These are phyloP conservation scores for Lytechinus variegatus DNA, from an alignment of 35 echinoderm and acorn worm genomes.

Conservation along the genomic window DNA sequence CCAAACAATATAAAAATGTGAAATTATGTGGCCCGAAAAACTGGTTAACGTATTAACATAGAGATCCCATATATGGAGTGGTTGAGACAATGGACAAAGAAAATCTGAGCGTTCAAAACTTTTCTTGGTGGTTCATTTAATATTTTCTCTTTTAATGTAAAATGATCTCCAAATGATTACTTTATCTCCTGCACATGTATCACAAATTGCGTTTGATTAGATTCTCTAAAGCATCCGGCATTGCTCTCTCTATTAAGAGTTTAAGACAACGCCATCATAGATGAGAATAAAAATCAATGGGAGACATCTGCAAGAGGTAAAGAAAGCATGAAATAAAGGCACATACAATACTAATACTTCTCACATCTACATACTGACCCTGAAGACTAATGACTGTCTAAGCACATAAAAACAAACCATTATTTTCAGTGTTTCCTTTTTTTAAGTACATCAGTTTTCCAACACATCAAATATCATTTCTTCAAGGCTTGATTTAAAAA, in stretches of 20 bases:
- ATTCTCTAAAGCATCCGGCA: background rate
- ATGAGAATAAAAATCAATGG: background rate
- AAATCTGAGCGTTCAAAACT: background rate
- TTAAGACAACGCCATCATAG: background rate
- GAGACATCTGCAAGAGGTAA: conserved; percentile 1
- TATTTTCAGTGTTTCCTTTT: background rate
- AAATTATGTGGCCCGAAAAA: no score
- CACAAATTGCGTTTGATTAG: background rate
- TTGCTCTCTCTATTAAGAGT: conserved; percentile 7
- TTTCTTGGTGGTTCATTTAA: background rate
- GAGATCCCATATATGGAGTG: background rate
- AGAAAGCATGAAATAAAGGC: background rate
- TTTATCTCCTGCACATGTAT: background rate
- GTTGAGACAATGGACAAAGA: background rate
- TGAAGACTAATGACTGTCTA: background rate
- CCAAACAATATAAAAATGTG: no score
- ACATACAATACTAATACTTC: background rate
- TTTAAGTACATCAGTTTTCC: background rate
- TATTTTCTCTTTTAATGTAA: background rate
- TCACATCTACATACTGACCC: background rate
- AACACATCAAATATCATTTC: background rate
- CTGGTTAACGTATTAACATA: no score
- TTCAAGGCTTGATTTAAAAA: background rate
- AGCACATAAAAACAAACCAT: background rate
- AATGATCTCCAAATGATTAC: background rate